Base-by-base conservation (phyloP, 2,888 invertebrate species). In the Lysandra coridon region DNA sequence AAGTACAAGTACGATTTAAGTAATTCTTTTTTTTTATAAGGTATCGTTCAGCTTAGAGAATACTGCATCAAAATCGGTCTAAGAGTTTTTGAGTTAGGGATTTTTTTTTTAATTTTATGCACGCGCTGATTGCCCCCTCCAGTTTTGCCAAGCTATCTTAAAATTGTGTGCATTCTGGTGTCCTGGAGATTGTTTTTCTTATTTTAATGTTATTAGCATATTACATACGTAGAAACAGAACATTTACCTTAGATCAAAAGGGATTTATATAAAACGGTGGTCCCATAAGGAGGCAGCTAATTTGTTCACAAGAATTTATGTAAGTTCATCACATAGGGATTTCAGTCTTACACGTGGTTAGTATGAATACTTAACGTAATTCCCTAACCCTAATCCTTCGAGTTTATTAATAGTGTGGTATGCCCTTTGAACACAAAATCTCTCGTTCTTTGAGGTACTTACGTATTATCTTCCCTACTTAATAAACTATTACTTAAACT, bases 261-360 rank as follows among this genome's bases (percentile, higher is more conserved):
- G 60, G 60, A 60, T 60, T 17, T 60, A 62, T 62, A 23, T 69
- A 30, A 69, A 30, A 33, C 30, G 12, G 23, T 12, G 64, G 64
- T 69, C 64, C 64, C 30, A 69, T 12, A 30, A 33, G 64, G 12
- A 69, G 30, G 64, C 30, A 30, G 30, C 10, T 69, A 90, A 92
- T 92, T 92, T 92, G 91, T 92, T 92, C 91, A 88, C 85, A 86
- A 87, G 89, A 90, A 91, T 92, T 92, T 92, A 90, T 90, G 88
- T 88, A 81, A 90, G 90, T 89, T 87, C 88, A 85, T 83, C 80
- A 81, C 81, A 60, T 74, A 23, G 79, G 84, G 87, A 85, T 86
- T 86, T 84, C 86, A 87, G 85, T 83, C 86, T 85, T 86, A 84
- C 85, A 85, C 83, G 81, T 86, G 85, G 84, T 85, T 85, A 85